These are phyloP conservation scores for Miltochrista miniata DNA, from an alignment of 2,888 invertebrate genomes.

Conservation along the genomic window DNA sequence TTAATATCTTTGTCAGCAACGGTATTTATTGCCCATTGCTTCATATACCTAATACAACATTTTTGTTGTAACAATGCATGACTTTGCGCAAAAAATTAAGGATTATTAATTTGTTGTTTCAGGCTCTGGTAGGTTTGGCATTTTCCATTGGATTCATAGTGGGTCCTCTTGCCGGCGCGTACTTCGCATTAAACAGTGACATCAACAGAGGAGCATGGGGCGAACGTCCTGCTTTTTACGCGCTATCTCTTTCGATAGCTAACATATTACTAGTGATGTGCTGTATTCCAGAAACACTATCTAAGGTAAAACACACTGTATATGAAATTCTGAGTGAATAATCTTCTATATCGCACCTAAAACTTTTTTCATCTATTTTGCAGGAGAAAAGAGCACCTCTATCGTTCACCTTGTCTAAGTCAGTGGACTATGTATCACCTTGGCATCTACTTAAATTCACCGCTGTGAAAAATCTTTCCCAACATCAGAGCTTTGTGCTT, in stretches of 20 bases:
- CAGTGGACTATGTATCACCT: conserved; percentile 78
- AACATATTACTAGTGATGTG: conserved; percentile 90
- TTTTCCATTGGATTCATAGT: conserved; percentile 99
- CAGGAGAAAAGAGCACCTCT: conserved; percentile 89
- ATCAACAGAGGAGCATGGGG: conserved; percentile 87
- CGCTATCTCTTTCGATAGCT: conserved; percentile 87
- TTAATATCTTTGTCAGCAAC: too few relatives aligned
- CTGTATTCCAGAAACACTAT: conserved; percentile 93
- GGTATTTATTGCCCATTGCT: too few relatives aligned
- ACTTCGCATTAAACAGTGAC: conserved; percentile 88
- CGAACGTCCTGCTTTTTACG: conserved; percentile 90
- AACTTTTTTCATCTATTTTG: conserved; percentile 43
- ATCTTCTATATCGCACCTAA: background rate
- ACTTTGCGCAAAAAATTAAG: too few relatives aligned
- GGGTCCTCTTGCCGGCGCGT: conserved; percentile 97
- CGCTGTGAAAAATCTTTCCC: conserved; percentile 86
- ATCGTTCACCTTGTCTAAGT: conserved; percentile 86
- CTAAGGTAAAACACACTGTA: conserved; percentile 74
- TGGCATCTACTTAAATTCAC: conserved; percentile 83
- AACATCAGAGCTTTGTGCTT: conserved; percentile 85
- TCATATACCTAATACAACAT: too few relatives aligned
- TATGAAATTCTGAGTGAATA: background rate
- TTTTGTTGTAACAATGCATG: too few relatives aligned
- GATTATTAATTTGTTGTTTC: conserved; percentile 46
- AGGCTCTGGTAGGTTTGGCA: conserved; percentile 98